Evolutionary conservation across 2,113 vertebrate species (phyloP), one percentile per base, ranked within the genome.

Genomic region (Parus major): DNA sequence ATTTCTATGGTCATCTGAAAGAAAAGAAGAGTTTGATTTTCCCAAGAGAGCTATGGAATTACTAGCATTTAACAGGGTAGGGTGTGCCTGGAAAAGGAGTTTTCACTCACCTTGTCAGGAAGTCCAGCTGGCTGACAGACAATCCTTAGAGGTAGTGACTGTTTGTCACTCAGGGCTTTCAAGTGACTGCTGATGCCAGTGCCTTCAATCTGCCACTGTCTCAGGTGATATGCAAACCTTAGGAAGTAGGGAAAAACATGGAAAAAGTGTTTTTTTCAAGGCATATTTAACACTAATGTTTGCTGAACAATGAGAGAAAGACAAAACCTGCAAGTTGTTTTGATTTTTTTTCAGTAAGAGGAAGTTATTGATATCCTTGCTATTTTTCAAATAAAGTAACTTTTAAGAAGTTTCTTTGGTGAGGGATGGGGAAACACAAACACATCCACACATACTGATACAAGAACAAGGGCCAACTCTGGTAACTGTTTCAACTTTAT

Each of bases 1-100:
- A 99, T 99, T 98, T 99, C 99, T 88, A 99, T 99, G 53, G 99
- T 99, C 99, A 99, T 99, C 99, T 99, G 97, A 95, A 97, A 98
- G 64, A 86, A 57, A 96, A 91, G 10, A 90, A 9, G 35, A 11
- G 85, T 4, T 90, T 81, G 39, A 14, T 88, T 96, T 95, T 91
- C 90, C 72, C 85, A 84, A 71, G 91, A 12, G 44, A 47, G 50
- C 33, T 41, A 22, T 23, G 36, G 33, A n/a, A 41, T 41, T 23
- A 12, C 4, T 6, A 44, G 63, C 39, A 86, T 25, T 49, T 52
- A 78, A 53, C 60, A 81, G 61, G 2, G n/a, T 1, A 61, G 66
- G 83, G 82, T 46, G 60, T 11, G 50, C 46, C 87, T 46, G 28
- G 28, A 28, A 21, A 85, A 79, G 84, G 70, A 21, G 28, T 55